Conservation (phyloP, 2,113 vertebrate genomes). For the Malurus melanocephalus region DNA sequence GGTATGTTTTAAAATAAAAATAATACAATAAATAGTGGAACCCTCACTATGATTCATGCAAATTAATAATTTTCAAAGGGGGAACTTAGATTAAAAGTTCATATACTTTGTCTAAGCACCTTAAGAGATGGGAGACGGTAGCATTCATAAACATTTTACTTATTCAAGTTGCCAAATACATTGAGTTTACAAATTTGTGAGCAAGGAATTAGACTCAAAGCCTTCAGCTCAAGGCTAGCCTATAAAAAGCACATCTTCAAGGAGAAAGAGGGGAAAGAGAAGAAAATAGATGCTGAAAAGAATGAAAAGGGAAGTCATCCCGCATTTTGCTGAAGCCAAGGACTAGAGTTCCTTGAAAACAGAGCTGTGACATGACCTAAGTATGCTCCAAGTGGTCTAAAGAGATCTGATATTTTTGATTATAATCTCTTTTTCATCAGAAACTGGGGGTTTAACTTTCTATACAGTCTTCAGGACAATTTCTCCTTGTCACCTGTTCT, state of each 20-base stretch:
- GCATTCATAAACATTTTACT: background rate
- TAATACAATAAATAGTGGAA: background rate
- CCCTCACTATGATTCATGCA: background rate
- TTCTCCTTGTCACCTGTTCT: slow-evolving; percentile 33
- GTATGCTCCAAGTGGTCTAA: background rate
- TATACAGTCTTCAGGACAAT: background rate
- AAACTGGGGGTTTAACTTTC: background rate
- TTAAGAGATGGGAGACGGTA: background rate
- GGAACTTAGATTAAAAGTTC: background rate
- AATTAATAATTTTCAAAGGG: background rate
- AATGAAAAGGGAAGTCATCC: background rate
- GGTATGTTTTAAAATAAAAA: background rate
- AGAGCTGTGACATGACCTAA: background rate
- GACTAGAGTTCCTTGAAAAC: background rate
- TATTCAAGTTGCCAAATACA: accelerated
- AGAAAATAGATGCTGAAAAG: background rate
- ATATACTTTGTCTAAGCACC: background rate
- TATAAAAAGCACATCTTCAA: background rate
- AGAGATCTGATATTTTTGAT: background rate
- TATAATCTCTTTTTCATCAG: background rate
- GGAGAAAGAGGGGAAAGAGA: background rate
- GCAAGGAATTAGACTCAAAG: background rate
- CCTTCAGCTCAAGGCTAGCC: background rate
- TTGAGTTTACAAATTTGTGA: background rate
- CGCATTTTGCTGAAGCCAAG: background rate